Conservation (phyloP, 2,113 vertebrate species). For the Ginglymostoma cirratum region DNA sequence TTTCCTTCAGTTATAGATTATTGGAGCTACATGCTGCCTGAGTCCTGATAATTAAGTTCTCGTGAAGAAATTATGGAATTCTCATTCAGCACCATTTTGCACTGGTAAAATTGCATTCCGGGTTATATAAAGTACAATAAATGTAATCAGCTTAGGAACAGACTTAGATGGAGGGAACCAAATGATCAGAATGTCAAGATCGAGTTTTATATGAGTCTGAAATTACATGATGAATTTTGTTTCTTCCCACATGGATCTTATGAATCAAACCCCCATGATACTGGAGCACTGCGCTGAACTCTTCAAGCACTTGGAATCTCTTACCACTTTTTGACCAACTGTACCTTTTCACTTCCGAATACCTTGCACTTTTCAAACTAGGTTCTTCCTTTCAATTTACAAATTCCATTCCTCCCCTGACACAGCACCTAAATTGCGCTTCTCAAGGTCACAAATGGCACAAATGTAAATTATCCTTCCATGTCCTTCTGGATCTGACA, state of each 20-base stretch:
- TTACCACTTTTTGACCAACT: background rate
- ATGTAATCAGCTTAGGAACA: background rate
- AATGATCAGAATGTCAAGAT: background rate
- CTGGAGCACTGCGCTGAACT: background rate
- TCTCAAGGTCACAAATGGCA: no score
- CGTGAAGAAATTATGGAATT: background rate
- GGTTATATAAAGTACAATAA: background rate
- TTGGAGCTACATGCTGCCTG: background rate
- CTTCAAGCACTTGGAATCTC: background rate
- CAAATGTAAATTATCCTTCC: no score
- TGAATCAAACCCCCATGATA: background rate
- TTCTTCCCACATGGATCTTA: background rate
- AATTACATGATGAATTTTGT: background rate
- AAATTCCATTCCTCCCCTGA: no score
- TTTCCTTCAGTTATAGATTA: background rate
- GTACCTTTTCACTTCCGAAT: background rate
- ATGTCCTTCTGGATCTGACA: no score
- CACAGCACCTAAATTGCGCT: no score
- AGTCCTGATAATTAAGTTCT: background rate
- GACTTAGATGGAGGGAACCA: background rate
- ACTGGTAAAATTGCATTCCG: background rate
- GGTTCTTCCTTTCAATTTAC: background rate
- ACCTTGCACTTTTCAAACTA: background rate
- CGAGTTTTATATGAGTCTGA: background rate
- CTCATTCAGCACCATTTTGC: background rate